Conservation (phyloP, 2,113 vertebrate species). For the Hypocryptadius cinnamomeus region DNA sequence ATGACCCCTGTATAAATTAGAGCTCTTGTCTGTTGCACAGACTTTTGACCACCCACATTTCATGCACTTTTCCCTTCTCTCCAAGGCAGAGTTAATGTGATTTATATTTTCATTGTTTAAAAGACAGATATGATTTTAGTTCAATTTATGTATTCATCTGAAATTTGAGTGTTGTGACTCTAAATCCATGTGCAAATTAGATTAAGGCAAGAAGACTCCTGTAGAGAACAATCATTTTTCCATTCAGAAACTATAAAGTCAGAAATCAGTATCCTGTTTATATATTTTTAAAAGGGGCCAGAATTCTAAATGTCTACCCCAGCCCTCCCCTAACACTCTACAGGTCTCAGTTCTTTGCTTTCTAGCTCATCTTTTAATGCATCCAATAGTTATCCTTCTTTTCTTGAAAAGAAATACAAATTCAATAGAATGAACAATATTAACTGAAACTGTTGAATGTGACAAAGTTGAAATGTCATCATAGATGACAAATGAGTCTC, state of each 20-base stretch:
- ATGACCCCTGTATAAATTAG: background rate
- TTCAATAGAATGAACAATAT: background rate
- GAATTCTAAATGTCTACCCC: background rate
- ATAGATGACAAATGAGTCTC: background rate
- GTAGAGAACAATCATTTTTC: background rate
- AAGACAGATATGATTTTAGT: background rate
- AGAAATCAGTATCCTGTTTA: background rate
- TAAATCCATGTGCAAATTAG: background rate
- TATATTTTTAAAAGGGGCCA: background rate
- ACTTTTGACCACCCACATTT: slow-evolving; percentile 1
- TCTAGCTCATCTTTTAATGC: background rate
- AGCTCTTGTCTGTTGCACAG: background rate
- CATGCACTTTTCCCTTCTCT: background rate
- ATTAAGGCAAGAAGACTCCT: background rate
- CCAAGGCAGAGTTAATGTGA: background rate
- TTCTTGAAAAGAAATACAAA: background rate
- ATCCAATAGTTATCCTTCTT: background rate
- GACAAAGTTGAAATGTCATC: background rate
- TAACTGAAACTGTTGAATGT: background rate
- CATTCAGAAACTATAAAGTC: background rate
- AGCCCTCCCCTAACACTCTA: background rate
- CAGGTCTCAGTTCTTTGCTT: background rate
- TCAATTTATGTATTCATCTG: background rate
- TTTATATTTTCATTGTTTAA: background rate
- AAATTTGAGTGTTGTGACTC: background rate